These are phyloP conservation scores for Ceraclea dissimilis DNA, from an alignment of 2,888 invertebrate genomes.

Conservation along the genomic window DNA sequence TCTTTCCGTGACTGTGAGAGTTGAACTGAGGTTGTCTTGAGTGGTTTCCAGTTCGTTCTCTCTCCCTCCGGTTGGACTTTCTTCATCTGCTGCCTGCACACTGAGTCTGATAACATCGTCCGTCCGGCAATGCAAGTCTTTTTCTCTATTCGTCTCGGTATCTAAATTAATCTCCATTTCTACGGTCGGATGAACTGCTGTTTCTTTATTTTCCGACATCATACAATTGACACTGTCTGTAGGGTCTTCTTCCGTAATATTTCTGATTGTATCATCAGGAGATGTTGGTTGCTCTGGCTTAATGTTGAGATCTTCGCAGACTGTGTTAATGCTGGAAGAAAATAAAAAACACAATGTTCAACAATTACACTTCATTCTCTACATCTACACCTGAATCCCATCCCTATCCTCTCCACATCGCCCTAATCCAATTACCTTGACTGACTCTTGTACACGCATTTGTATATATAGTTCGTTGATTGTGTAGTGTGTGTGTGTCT, in stretches of 20 bases:
- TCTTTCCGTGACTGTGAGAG: constrained; percentile 15
- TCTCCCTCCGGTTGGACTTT: constrained; percentile 3
- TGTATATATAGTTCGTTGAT: too few species aligned
- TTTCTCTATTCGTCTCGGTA: not conserved
- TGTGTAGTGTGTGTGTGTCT: too few species aligned
- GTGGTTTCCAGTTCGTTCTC: constrained; percentile 17
- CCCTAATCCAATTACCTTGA: too few species aligned
- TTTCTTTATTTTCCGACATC: not conserved
- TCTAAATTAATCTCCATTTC: not conserved
- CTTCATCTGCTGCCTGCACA: constrained; percentile 17
- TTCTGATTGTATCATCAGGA: too few species aligned
- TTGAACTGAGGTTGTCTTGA: constrained; percentile 15
- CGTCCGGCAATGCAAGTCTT: constrained; percentile 7
- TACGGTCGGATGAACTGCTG: not conserved
- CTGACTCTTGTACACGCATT: too few species aligned
- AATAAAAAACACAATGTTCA: not conserved
- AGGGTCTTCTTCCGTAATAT: not conserved
- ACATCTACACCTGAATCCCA: too few species aligned
- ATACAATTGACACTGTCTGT: not conserved
- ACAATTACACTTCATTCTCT: too few species aligned
- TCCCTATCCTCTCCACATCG: too few species aligned
- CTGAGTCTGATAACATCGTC: constrained; percentile 18
- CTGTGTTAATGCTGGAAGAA: not conserved
- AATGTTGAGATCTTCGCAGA: too few species aligned
- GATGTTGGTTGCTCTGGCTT: not conserved